These are phyloP conservation scores for Timandra comae DNA, from an alignment of 2,888 invertebrate genomes.

Conservation along the genomic window DNA sequence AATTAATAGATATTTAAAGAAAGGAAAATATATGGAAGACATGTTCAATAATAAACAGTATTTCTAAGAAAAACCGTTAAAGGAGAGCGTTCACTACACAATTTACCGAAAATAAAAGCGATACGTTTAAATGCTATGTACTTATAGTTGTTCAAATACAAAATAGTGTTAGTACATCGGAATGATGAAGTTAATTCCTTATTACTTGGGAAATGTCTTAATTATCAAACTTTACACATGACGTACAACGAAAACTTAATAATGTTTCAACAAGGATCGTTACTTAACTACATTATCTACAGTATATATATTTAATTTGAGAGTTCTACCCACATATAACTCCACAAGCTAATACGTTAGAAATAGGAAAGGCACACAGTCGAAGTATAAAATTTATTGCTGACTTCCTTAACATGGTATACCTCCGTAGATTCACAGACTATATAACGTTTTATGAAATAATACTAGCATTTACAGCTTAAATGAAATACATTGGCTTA, in stretches of 20 bases:
- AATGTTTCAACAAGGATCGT: slow-evolving; percentile 48
- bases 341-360: slow-evolving; percentile 72
- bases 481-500: slow-evolving; percentile 30
- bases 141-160: slow-evolving; percentile 28
- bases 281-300: slow-evolving; percentile 44
- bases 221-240: slow-evolving; percentile 37
- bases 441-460: slow-evolving; percentile 29
- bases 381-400: slow-evolving; percentile 77
- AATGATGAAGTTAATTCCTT: slow-evolving; percentile 44
- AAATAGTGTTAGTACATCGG: slow-evolving; percentile 38
- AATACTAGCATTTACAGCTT: slow-evolving; percentile 26
- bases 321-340: slow-evolving; percentile 56
- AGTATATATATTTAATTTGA: slow-evolving; percentile 58
- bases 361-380: slow-evolving; percentile 78
- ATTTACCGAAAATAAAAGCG: slow-evolving; percentile 20
- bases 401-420: slow-evolving; percentile 67
- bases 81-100: too few species aligned
- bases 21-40: slow-evolving; percentile 51
- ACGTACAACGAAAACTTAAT: slow-evolving; percentile 43
- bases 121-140: slow-evolving; percentile 32
- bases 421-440: slow-evolving; percentile 37
- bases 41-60: slow-evolving; percentile 35
- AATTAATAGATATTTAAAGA: slow-evolving; percentile 30
- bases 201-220: slow-evolving; percentile 35
- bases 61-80: not conserved